phyloP scores from a whole-genome alignment of 2,888 invertebrate genomes.

The Lutraria lutraria region DNA sequence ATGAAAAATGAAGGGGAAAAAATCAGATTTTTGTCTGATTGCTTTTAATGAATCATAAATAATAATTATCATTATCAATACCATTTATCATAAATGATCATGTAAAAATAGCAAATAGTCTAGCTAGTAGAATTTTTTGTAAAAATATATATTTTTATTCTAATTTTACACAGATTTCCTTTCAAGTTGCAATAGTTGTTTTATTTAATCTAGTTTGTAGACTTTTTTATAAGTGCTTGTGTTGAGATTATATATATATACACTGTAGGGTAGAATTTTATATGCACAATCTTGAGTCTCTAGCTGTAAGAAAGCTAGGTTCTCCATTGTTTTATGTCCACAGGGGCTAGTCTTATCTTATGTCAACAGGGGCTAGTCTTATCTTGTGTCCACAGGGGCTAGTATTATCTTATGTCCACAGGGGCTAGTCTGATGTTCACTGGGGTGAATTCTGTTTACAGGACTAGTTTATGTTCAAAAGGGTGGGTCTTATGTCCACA shows the following conservation, averaged over 20 bases:
- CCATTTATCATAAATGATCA: not conserved
- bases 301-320: not conserved
- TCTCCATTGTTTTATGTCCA: not conserved
- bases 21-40: not conserved
- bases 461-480: no score
- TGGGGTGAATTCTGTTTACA: no score
- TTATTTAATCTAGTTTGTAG: conserved; percentile 28
- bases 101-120: not conserved
- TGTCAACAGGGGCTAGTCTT: no score
- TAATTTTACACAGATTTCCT: conserved; percentile 42
- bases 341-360: not conserved
- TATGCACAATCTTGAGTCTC: not conserved
- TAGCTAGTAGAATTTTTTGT: conserved; percentile 8
- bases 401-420: no score
- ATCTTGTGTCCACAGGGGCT: no score
- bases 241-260: conserved; percentile 52
- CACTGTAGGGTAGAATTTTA: conserved; percentile 43
- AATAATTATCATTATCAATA: not conserved
- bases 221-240: conserved; percentile 1
- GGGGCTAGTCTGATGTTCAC: no score
- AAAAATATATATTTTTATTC: conserved; percentile 14
- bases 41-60: not conserved
- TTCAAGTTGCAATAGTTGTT: conserved; percentile 50
- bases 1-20: not conserved
- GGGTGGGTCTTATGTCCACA: no score